A percentile compares a stretch with the other conserved stretches of the same genome.
phyloP scores from a whole-genome alignment of 1,140 invertebrate species.

The Gerris buenoi region DNA sequence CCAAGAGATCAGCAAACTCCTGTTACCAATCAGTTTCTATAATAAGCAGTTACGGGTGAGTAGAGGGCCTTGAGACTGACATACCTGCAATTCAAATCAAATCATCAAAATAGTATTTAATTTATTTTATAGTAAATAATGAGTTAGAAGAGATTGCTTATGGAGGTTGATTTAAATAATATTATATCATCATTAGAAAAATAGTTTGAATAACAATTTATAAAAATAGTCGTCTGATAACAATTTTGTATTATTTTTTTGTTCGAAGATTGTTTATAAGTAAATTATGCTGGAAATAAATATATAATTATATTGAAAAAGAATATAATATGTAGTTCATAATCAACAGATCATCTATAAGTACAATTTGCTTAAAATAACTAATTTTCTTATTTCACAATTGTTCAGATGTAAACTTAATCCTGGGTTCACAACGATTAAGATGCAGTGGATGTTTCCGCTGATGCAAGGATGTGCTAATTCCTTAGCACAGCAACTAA shows the following conservation, averaged over 20 bases:
- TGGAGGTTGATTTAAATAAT: too few relatives aligned
- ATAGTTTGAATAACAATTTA: background rate
- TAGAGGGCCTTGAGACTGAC: too few relatives aligned
- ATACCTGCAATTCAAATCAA: too few relatives aligned
- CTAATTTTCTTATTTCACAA: background rate
- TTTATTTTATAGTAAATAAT: too few relatives aligned
- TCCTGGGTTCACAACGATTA: slow-evolving; percentile 19
- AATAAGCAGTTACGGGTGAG: too few relatives aligned
- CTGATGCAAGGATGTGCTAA: slow-evolving; percentile 19
- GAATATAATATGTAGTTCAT: background rate
- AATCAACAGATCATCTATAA: background rate
- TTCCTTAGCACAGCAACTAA: slow-evolving; percentile 7
- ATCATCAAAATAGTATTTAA: too few relatives aligned
- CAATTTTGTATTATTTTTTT: background rate
- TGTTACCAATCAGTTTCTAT: too few relatives aligned
- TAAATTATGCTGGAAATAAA: background rate
- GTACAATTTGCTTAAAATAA: background rate
- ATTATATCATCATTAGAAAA: too few relatives aligned
- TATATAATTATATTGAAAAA: background rate
- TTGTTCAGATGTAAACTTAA: slow-evolving; percentile 24
- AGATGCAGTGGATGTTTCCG: slow-evolving; percentile 22
- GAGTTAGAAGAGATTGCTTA: too few relatives aligned
- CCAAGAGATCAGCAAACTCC: too few relatives aligned
- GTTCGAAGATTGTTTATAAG: background rate
- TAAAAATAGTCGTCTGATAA: background rate